These are phyloP conservation scores for Sminthurides aquaticus DNA, from an alignment of 2,888 invertebrate genomes.

Conservation along the genomic window DNA sequence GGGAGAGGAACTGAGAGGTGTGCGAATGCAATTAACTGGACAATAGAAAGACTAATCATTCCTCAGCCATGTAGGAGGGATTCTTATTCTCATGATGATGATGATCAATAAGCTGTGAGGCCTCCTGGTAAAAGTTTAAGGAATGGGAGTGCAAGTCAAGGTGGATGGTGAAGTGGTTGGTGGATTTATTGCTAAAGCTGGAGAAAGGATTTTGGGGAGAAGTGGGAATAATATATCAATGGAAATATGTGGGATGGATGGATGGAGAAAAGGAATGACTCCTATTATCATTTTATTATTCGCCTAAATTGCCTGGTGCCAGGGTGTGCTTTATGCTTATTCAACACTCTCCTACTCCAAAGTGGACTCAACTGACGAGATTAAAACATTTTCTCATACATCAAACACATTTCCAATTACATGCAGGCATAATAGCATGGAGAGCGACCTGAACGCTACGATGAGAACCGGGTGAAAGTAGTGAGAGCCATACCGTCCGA, in stretches of 20 bases:
- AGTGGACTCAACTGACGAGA: slow-evolving; percentile 42
- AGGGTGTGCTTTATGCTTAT: slow-evolving; percentile 43
- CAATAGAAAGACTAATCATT: slow-evolving; percentile 42
- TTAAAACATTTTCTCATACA: slow-evolving; percentile 43
- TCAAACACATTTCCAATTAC: slow-evolving; percentile 18
- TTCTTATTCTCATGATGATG: slow-evolving; percentile 9
- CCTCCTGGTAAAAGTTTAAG: not conserved
- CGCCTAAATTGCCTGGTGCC: slow-evolving; percentile 40
- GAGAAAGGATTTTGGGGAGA: no score
- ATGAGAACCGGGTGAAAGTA: no score
- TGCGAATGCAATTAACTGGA: slow-evolving; percentile 41
- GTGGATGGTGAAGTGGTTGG: not conserved
- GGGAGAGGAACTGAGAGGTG: no score
- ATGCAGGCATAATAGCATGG: not conserved
- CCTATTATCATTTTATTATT: slow-evolving; percentile 38
- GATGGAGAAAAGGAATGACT: slow-evolving; percentile 28
- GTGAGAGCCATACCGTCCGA: no score
- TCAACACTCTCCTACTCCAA: slow-evolving; percentile 27
- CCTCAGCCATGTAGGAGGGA: slow-evolving; percentile 26
- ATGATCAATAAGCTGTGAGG: slow-evolving; percentile 13
- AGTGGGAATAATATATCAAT: no score
- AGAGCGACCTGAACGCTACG: not conserved
- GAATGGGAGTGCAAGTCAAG: slow-evolving; percentile 15
- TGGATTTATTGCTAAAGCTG: no score
- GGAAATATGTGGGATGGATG: no score